Evolutionary conservation across 1,140 invertebrate genomes (phyloP), one percentile per base, ranked within the genome.

Genomic region (Chrysopa pallens): DNA sequence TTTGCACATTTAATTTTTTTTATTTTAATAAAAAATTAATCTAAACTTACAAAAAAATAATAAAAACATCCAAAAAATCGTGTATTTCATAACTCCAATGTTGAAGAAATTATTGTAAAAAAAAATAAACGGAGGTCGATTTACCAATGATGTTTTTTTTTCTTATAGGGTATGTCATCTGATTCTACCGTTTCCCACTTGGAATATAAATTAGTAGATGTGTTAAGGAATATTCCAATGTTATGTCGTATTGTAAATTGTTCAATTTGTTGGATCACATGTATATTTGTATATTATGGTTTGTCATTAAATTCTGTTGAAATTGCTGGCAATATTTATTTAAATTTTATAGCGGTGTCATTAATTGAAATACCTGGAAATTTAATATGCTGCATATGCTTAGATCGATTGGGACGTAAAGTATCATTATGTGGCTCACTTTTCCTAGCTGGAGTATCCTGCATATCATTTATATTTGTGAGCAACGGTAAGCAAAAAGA

Each of bases 251-350:
- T 33, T 2, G 46, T 66, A 1, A 56, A 60, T n/a, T 64, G 68
- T 29, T 63, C 55, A 29, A 66, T 67, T 52, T 69, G 52, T 48
- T 74, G 62, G 67, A 47, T 64, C 23, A 62, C 58, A 11, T 62
- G 62, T 45, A 62, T 65, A 2, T 69, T 76, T 45, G 65, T 76
- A 7, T 79, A 76, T 50, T 79, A 73, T 48, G 78, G 74, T 7
- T 49, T 80, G 8, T 71, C 72, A 1, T 58, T 78, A 17, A 75
- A 77, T 45, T 68, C 74, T 0, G 72, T 70, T 11, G 67, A 70
- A 23, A 60, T 80, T 13, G 69, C 67, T 14, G 73, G 73, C 11
- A 56, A 57, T 47, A 45, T 53, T 27, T 72, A 72, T 51, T 46
- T 61, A 23, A 70, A 69, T 53, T 71, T 72, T 48, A 63, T 67